Evolutionary conservation across 2,113 vertebrate species (phyloP).

Genomic region (Atherinomorus stipes): DNA sequence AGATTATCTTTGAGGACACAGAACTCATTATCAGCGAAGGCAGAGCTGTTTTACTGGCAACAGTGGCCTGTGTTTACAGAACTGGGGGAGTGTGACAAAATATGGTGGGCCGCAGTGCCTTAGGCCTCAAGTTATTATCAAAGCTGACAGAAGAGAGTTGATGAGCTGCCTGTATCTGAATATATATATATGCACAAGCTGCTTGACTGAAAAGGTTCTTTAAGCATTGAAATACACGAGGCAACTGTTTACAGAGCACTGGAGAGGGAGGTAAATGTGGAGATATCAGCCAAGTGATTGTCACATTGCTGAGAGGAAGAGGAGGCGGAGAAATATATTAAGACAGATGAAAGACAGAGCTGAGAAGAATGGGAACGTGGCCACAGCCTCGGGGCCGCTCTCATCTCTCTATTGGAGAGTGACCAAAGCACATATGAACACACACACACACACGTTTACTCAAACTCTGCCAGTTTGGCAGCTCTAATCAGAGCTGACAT

Average conservation of each 20-base stretch:
- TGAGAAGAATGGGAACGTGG: slow-evolving; percentile 49
- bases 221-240: slow-evolving; percentile 24
- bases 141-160: slow-evolving; percentile 62
- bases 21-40: slow-evolving; percentile 70
- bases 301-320: slow-evolving; percentile 37
- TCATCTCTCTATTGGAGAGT: slow-evolving; percentile 65
- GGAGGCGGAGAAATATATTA: slow-evolving; percentile 30
- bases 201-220: slow-evolving; percentile 21
- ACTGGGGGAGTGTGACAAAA: slow-evolving; percentile 64
- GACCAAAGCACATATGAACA: slow-evolving; percentile 67
- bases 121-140: slow-evolving; percentile 63
- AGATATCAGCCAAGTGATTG: slow-evolving; percentile 44
- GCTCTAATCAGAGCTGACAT: slow-evolving; percentile 63
- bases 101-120: slow-evolving; percentile 50
- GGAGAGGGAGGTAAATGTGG: slow-evolving; percentile 25
- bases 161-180: slow-evolving; percentile 56
- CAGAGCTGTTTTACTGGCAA: slow-evolving; percentile 64
- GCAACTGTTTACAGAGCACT: slow-evolving; percentile 38
- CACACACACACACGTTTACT: slow-evolving; percentile 31
- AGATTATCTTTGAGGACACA: slow-evolving; percentile 65
- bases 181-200: slow-evolving; percentile 31
- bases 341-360: slow-evolving; percentile 65
- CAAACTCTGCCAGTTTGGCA: slow-evolving; percentile 57
- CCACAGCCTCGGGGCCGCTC: slow-evolving; percentile 62
- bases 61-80: slow-evolving; percentile 50